A percentile compares a stretch with the other conserved stretches of the same genome.
Conservation (phyloP, 2,888 invertebrate species). For the Nephrotoma flavescens region DNA sequence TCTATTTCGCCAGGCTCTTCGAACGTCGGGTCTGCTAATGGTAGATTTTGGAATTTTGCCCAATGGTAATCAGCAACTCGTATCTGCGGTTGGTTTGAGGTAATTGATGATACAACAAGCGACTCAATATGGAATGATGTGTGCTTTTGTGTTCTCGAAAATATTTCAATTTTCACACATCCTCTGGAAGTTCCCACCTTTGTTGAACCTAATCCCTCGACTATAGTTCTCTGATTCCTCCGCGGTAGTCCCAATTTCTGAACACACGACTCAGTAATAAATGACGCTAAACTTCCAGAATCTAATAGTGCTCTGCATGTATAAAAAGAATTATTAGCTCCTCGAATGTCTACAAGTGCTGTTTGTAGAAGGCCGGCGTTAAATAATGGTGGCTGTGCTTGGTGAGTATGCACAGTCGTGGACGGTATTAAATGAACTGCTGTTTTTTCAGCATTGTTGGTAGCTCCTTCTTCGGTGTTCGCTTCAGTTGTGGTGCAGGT, state of each 20-base stretch:
- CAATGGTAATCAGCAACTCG: not conserved
- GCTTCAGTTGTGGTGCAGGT: not conserved
- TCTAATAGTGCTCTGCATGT: not conserved
- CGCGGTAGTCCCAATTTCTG: not conserved
- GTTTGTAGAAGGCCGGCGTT: not conserved
- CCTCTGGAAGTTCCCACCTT: not conserved
- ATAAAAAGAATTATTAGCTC: not conserved
- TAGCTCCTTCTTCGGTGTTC: not conserved
- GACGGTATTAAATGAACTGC: not conserved
- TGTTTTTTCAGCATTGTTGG: not conserved
- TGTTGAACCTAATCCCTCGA: not conserved
- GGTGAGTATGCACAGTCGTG: not conserved
- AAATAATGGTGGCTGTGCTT: not conserved
- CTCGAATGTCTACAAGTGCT: not conserved
- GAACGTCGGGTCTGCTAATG: too few relatives aligned
- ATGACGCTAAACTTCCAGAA: too few relatives aligned
- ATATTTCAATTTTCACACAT: not conserved
- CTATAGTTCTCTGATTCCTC: not conserved
- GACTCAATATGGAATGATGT: not conserved
- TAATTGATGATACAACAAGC: too few relatives aligned
- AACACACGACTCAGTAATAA: not conserved
- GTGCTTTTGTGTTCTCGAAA: not conserved
- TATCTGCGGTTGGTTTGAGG: not conserved
- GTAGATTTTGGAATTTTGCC: not conserved
- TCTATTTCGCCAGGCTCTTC: too few relatives aligned